phyloP scores from a whole-genome alignment of 2,797 vertebrate genomes.

The Lepus oiostolus region DNA sequence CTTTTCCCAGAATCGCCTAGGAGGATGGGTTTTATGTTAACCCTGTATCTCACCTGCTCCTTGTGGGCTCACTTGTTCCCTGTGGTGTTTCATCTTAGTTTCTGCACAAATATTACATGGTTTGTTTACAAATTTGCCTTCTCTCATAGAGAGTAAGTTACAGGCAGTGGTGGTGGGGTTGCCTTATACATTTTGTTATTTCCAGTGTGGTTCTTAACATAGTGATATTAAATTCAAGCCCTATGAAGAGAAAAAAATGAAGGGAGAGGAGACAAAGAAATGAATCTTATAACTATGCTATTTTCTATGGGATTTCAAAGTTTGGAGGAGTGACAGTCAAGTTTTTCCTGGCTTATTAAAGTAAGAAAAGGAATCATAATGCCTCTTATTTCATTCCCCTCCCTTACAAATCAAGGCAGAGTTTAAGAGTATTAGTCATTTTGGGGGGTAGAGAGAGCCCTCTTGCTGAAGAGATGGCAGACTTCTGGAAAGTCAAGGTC shows the following conservation, averaged over 20 bases:
- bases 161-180: neutral
- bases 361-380: slow-evolving; percentile 40
- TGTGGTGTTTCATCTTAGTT: neutral
- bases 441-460: slow-evolving; percentile 47
- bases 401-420: slow-evolving; percentile 9
- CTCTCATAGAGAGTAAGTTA: neutral
- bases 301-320: slow-evolving; percentile 57
- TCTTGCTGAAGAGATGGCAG: slow-evolving; percentile 35
- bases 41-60: neutral
- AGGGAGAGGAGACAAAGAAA: neutral
- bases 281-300: neutral
- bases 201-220: neutral
- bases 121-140: slow-evolving; percentile 21
- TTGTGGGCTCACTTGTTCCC: neutral
- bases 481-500: slow-evolving; percentile 43
- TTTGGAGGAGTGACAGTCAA: slow-evolving; percentile 32
- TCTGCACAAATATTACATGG: neutral
- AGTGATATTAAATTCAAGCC: neutral
- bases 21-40: neutral
- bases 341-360: slow-evolving; percentile 34
- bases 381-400: slow-evolving; percentile 33
- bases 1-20: neutral
- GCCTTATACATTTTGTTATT: neutral
- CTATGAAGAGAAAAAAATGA: neutral
- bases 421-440: slow-evolving; percentile 71